Base-by-base conservation (phyloP, 2,797 vertebrate species). In the Odontamblyopus rebecca region DNA sequence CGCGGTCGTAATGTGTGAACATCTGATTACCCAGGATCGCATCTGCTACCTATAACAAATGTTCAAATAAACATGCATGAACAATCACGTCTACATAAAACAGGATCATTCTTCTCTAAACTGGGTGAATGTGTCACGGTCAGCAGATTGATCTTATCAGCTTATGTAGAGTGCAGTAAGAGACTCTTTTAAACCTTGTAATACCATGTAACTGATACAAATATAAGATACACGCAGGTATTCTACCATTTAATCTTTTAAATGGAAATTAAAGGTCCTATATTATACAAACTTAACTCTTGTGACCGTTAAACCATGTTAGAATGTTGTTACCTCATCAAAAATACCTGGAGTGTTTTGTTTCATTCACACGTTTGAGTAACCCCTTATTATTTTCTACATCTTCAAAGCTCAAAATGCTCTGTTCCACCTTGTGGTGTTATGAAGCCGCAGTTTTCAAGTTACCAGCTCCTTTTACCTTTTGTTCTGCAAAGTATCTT, bases 21-120 rank as follows among this genome's bases (percentile, higher is more conserved):
- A 97, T 97, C 85, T 97, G 96, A 86, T 97, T 98, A 74, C 96
- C 96, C 4, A 98, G 93, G 83, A 98, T 97, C 12, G 96, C 96
- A 83, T 98, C 96, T 83, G 97, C 96, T 69, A 98, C 97, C 97
- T 98, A 68, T 65, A 75, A 72, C 71, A 68, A 56, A 57, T 6
- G 61, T 23, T 65, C 23, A 78, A 3, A 44, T 53, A 74, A 3
- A 44, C 60, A 76, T 51, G 71, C 69, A 83, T 59, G 62, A 72
- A 71, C n/a, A 73, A 56, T 26, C 1, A 0, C 7, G 30, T 48
- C 67, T n/a, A 61, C 54, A n/a, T 27, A 12, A 41, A 66, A 7
- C 44, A 27, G 44, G 41, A 26, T 5, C 6, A 65, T 50, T 65
- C 6, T 29, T 29, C 1, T 18, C 63, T 9, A 50, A 50, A 50